Conservation (phyloP, 1,140 invertebrate species). For the Drosophila quadrilineata region DNA sequence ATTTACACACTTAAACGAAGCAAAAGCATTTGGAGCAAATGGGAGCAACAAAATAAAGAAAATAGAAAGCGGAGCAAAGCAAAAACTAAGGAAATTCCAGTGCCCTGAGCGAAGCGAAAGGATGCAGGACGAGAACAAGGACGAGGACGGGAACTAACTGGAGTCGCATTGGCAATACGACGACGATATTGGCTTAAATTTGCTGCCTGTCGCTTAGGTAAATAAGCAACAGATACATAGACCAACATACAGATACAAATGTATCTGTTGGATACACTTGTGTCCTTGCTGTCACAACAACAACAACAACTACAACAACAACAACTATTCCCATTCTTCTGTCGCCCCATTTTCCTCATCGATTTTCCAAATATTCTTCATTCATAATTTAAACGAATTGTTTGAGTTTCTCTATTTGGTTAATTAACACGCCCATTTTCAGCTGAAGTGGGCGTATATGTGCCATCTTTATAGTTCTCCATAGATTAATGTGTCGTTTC, state of each 20-base stretch:
- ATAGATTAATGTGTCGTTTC: constrained; percentile 26
- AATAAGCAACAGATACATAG: constrained; percentile 38
- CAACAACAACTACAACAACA: neutral
- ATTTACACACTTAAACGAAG: constrained; percentile 48
- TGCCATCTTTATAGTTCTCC: neutral
- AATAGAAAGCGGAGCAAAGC: neutral
- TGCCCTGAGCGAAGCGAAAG: constrained; percentile 10
- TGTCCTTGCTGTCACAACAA: constrained; percentile 12
- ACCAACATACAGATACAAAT: constrained; percentile 8
- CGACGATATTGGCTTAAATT: constrained; percentile 36
- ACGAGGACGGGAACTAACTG: neutral
- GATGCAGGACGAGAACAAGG: neutral
- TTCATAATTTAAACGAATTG: constrained; percentile 7
- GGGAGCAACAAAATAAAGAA: neutral
- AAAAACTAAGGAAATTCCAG: constrained; percentile 14
- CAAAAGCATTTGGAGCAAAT: constrained; percentile 27
- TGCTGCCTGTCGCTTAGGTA: constrained; percentile 38
- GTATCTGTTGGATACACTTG: constrained; percentile 18
- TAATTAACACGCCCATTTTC: constrained; percentile 8
- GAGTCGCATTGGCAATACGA: constrained; percentile 2
- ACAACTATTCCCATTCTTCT: neutral
- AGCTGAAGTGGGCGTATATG: neutral
- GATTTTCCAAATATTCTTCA: constrained; percentile 11
- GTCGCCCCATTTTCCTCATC: neutral
- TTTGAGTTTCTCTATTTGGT: no score